Conservation (phyloP, 23 tunicate species). For the Ascidia mentula region DNA sequence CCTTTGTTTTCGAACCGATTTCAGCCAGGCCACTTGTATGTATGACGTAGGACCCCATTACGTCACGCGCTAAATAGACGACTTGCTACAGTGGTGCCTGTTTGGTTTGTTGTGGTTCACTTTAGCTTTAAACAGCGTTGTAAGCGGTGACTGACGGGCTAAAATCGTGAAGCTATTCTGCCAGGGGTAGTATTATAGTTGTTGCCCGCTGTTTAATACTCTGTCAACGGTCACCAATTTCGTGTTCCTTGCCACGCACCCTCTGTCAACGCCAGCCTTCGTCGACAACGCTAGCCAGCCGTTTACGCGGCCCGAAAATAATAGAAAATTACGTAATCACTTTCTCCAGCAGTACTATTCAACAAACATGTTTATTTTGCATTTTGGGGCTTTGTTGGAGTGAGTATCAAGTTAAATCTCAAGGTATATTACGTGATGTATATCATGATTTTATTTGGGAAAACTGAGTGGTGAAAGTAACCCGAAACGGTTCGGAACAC, state of each 20-base stretch:
- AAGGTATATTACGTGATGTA: too few relatives aligned
- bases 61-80: conserved; percentile 1
- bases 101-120: background rate
- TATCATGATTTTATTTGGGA: too few relatives aligned
- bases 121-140: background rate
- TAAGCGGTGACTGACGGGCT: background rate
- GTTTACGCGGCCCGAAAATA: background rate
- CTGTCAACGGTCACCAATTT: background rate
- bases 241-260: conserved; percentile 9
- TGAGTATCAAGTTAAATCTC: too few relatives aligned
- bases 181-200: too few relatives aligned
- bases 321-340: background rate
- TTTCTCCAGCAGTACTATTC: too few relatives aligned
- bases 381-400: too few relatives aligned
- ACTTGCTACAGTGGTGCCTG: background rate
- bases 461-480: too few relatives aligned
- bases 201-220: background rate
- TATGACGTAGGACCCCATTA: background rate
- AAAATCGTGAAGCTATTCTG: background rate
- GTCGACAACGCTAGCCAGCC: background rate
- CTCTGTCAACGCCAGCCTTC: background rate
- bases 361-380: too few relatives aligned
- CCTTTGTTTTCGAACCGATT: conserved; percentile 2
- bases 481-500: too few relatives aligned
- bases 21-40: background rate